phyloP scores from a whole-genome alignment of 2,888 invertebrate species.

The Dysmachus trigonus region DNA sequence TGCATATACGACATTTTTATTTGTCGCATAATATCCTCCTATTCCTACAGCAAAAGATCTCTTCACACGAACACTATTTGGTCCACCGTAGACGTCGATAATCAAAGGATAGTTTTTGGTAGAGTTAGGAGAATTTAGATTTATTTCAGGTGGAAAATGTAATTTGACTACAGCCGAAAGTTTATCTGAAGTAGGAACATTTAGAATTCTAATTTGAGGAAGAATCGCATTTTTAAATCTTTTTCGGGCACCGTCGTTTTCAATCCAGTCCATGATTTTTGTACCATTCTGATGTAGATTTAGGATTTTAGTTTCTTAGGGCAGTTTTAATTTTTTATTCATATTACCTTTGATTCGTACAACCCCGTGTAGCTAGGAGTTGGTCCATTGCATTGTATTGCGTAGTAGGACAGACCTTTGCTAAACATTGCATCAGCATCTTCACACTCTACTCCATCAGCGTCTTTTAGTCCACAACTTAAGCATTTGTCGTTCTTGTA shows the following conservation, averaged over 20 bases:
- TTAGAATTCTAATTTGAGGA: constrained; percentile 68
- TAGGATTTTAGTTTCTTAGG: too few relatives aligned
- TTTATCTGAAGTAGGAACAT: constrained; percentile 67
- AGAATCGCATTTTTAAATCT: constrained; percentile 66
- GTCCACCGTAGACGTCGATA: constrained; percentile 84
- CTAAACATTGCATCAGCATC: constrained; percentile 71
- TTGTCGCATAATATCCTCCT: constrained; percentile 76
- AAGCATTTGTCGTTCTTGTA: constrained; percentile 71
- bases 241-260: constrained; percentile 67
- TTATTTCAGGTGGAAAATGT: constrained; percentile 73
- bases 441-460: constrained; percentile 69
- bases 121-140: constrained; percentile 65
- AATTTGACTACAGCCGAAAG: constrained; percentile 69
- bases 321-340: neutral
- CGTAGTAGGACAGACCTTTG: constrained; percentile 71
- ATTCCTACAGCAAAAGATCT: constrained; percentile 72
- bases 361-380: constrained; percentile 70
- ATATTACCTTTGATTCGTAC: constrained; percentile 64
- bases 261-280: constrained; percentile 65
- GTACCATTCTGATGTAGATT: constrained; percentile 47
- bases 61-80: constrained; percentile 79
- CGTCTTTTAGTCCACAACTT: constrained; percentile 72
- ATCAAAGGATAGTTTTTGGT: constrained; percentile 75
- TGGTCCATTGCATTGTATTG: constrained; percentile 74
- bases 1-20: constrained; percentile 78